Percentiles rank a stretch among this genome's conserved stretches.
phyloP scores from a whole-genome alignment of 2,113 vertebrate species.

The Motacilla alba region DNA sequence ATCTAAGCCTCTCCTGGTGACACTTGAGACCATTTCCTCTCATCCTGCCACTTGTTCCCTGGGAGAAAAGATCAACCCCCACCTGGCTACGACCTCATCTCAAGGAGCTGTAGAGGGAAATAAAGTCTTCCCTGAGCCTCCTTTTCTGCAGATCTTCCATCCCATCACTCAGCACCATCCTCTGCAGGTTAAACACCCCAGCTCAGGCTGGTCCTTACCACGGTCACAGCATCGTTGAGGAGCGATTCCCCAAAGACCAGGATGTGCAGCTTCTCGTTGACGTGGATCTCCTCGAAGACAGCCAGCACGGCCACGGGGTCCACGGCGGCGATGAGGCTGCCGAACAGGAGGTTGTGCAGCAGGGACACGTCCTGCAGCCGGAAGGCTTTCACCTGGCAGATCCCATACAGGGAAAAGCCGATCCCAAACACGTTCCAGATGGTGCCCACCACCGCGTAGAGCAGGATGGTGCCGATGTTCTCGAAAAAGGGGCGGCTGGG shows the following conservation, averaged over 20 bases:
- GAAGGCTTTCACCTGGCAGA: constrained; percentile 76
- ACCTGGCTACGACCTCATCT: rapidly evolving
- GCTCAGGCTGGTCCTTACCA: constrained; percentile 64
- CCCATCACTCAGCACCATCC: background rate
- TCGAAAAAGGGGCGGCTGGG: constrained; percentile 80
- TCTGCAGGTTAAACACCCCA: background rate
- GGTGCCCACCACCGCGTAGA: constrained; percentile 75
- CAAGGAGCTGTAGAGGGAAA: background rate
- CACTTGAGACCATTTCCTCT: background rate
- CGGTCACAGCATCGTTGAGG: constrained; percentile 80
- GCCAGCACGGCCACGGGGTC: constrained; percentile 81
- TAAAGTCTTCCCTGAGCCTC: background rate
- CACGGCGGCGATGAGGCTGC: constrained; percentile 79
- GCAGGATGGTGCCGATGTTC: constrained; percentile 79
- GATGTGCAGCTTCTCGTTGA: constrained; percentile 84
- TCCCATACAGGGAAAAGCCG: constrained; percentile 77
- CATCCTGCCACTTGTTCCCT: no score
- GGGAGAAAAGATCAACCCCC: background rate
- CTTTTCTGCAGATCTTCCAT: background rate
- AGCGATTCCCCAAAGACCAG: constrained; percentile 83
- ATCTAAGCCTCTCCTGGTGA: background rate
- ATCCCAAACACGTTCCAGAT: constrained; percentile 82
- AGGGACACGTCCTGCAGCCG: constrained; percentile 76
- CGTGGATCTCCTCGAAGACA: constrained; percentile 84
- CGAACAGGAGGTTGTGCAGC: constrained; percentile 82